These are phyloP conservation scores for Ammospiza caudacuta DNA, from an alignment of 2,113 vertebrate genomes.

Conservation along the genomic window DNA sequence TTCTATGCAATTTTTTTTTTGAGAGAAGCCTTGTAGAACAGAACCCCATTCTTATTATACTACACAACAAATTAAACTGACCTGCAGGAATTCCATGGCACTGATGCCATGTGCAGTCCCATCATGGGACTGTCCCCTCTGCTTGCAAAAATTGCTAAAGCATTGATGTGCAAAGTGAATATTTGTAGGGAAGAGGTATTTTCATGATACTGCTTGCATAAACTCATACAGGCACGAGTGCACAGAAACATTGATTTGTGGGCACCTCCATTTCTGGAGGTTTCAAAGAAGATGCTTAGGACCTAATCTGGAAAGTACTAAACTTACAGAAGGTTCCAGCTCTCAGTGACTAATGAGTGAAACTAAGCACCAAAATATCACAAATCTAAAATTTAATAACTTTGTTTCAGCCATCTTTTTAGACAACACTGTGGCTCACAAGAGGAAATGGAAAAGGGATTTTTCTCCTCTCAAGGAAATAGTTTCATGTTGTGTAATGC, in stretches of 20 bases:
- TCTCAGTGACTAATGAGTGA: background rate
- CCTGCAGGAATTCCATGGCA: background rate
- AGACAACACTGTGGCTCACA: background rate
- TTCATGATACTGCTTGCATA: background rate
- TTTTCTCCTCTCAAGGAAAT: background rate
- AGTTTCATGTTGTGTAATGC: background rate
- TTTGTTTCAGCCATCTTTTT: background rate
- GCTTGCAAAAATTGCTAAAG: background rate
- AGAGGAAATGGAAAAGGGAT: background rate
- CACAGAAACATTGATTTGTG: background rate
- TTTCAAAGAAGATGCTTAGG: background rate
- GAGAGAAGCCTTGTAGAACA: background rate
- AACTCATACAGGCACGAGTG: background rate
- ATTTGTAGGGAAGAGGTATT: background rate
- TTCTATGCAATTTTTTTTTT: background rate
- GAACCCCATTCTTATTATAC: background rate
- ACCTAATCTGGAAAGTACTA: background rate
- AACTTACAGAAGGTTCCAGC: background rate
- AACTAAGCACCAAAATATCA: background rate
- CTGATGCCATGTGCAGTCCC: background rate
- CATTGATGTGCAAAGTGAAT: background rate
- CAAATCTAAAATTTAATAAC: background rate
- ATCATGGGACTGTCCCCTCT: background rate
- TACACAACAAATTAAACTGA: background rate
- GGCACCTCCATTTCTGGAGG: background rate